Conservation (phyloP, 1,140 invertebrate genomes). For the Gonatopus flavifemur region DNA sequence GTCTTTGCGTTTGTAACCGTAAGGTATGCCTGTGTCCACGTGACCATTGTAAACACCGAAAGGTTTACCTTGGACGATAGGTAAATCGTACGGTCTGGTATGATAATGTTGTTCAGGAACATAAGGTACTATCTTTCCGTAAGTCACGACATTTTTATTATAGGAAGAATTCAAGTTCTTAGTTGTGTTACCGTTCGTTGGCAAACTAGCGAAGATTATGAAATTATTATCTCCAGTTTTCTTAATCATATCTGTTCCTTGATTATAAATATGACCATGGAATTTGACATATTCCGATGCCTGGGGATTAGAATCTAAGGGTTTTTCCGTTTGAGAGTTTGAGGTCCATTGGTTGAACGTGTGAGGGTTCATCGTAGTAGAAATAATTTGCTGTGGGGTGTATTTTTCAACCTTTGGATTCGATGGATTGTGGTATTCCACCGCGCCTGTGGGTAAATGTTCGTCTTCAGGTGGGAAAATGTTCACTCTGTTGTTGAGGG, state of each 20-base stretch:
- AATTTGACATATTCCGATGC: constrained; percentile 47
- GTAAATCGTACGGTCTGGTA: constrained; percentile 28
- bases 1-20: constrained; percentile 26
- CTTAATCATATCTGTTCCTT: constrained; percentile 9
- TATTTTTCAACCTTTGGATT: constrained; percentile 30
- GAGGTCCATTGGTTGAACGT: constrained; percentile 22
- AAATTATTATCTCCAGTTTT: no score
- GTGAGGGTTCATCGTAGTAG: no score
- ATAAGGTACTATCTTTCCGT: constrained; percentile 9
- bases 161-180: no score
- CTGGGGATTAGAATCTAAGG: constrained; percentile 40
- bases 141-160: background rate
- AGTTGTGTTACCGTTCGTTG: no score
- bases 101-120: constrained; percentile 11
- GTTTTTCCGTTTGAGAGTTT: constrained; percentile 25
- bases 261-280: background rate
- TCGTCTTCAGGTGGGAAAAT: constrained; percentile 17
- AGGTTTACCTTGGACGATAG: constrained; percentile 40
- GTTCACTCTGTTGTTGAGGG: background rate
- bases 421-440: constrained; percentile 46
- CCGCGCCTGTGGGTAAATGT: constrained; percentile 35
- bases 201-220: no score
- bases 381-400: constrained; percentile 1
- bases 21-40: constrained; percentile 14
- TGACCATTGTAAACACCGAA: constrained; percentile 37